Base-by-base conservation (phyloP, 2,888 invertebrate species). In the Diplolepis rosae region DNA sequence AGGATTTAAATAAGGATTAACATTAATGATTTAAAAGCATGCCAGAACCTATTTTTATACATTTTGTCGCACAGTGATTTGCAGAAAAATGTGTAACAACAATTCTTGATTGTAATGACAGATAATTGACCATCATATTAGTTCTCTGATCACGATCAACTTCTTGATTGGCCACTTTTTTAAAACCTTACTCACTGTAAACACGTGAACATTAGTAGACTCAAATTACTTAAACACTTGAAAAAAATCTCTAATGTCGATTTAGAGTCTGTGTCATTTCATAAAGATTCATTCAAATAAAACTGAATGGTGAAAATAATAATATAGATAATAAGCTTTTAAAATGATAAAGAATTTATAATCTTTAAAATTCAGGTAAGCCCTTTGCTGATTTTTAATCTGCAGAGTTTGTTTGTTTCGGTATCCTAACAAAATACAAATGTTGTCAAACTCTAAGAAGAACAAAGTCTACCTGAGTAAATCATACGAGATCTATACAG, bases 71-170 rank as follows among this genome's bases (percentile, higher is more conserved):
- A 61, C 39, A 35, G 39, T 24, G 35, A 35, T 39, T 61, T 61
- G 24, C 61, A 39, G 24, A 35, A 61, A 18, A 54, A n/a, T n/a
- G 61, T 61, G 39, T 61, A 39, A 13, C 39, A 39, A 32, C 11
- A 35, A 61, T 39, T 24, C 61, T 61, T 61, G 39, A 61, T 61
- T 39, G 61, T 39, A 61, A 61, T 61, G 39, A 39, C 39, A 39
- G 61, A 61, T 61, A 61, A 61, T 61, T 61, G 39, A n/a, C 61
- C 61, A 61, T 61, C 35, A 39, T 13, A n/a, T n/a, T n/a, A 39
- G 61, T 4, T 45, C 18, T 24, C n/a, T 24, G 24, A 61, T 61
- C 35, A 24, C 39, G 7, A 61, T 39, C 39, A 61, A 7, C 61
- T 39, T n/a, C n/a, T 35, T 61, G 39, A 61, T 61, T 61, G 39